Conservation (phyloP, 2,113 vertebrate species). For the Pantherophis guttatus region DNA sequence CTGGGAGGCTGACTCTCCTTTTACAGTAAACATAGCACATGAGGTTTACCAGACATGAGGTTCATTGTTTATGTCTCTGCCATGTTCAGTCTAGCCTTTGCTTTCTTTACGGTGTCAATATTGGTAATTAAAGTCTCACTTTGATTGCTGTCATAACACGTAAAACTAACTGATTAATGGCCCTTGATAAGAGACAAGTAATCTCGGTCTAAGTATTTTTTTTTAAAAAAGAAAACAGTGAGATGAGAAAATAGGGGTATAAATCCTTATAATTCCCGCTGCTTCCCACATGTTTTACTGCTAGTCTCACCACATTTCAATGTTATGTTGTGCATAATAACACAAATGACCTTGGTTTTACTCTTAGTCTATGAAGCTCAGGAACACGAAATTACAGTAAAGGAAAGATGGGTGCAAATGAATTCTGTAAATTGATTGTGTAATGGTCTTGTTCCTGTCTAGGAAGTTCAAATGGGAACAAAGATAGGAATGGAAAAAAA, state of each 20-base stretch:
- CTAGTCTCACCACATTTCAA: background rate
- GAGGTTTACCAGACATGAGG: background rate
- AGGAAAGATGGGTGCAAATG: background rate
- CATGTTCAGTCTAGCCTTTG: conserved; percentile 36
- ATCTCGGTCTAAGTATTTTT: background rate
- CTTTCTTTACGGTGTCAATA: conserved; percentile 27
- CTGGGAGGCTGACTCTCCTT: background rate
- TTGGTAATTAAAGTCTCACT: conserved; percentile 23
- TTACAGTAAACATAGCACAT: background rate
- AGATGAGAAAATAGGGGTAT: conserved; percentile 32
- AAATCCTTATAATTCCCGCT: background rate
- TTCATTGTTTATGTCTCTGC: background rate
- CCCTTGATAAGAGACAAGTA: conserved; percentile 22
- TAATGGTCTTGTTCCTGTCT: background rate
- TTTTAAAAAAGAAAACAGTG: background rate
- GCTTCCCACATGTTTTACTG: background rate
- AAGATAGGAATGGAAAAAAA: background rate
- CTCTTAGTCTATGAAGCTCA: background rate
- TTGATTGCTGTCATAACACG: conserved; percentile 24
- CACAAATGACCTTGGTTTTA: background rate
- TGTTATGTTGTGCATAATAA: background rate
- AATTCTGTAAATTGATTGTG: background rate
- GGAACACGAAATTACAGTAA: background rate
- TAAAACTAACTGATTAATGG: conserved; percentile 36
- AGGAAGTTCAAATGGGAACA: background rate